Base-by-base conservation (phyloP, 1,140 invertebrate species). In the Drosophila takahashii region DNA sequence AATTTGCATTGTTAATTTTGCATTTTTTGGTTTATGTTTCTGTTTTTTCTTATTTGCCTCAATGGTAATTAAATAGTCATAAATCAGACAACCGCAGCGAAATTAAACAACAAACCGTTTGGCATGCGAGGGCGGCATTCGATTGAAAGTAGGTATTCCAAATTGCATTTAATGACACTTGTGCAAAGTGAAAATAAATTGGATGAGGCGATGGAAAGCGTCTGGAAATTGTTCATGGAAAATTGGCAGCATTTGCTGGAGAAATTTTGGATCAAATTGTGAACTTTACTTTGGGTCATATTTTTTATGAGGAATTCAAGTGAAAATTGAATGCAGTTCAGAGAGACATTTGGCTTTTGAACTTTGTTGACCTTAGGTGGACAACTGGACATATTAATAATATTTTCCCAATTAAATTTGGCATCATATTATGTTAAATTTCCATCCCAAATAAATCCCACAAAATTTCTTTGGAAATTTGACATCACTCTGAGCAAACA, bases 1-100 rank as follows among this genome's bases (percentile, higher is more conserved):
- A 64, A 84, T 84, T 84, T 84, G 81, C 80, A 84, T 84, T 84
- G 71, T 84, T 84, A 66, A 84, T 85, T 80, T 64, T 66, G 45
- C 58, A 66, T 66, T 66, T 66, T 66, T 51, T 51, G 29, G 61
- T 41, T 36, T 64, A 37, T 66, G 26, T 39, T 34, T 42, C 48
- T 32, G 7, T 16, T 48, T 22, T 22, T 22, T 22, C 22, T 22
- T 22, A 3, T 22, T 22, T 53, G 10, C 18, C 32, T n/a, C 47
- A 71, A 16, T 27, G 44, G 60, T 61, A 76, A 76, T 47, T 56
- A 76, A 79, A 66, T 51, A 59, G 71, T 60, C 67, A 74, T 69
- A 59, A 71, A 72, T 71, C 52, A 72, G 27, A 64, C 51, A 56
- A 64, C 34, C 52, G 52, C 41, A 47, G 29, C 41, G 42, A 47